Base-by-base conservation (phyloP, 2,113 vertebrate species). In the Catharus bicknelli region DNA sequence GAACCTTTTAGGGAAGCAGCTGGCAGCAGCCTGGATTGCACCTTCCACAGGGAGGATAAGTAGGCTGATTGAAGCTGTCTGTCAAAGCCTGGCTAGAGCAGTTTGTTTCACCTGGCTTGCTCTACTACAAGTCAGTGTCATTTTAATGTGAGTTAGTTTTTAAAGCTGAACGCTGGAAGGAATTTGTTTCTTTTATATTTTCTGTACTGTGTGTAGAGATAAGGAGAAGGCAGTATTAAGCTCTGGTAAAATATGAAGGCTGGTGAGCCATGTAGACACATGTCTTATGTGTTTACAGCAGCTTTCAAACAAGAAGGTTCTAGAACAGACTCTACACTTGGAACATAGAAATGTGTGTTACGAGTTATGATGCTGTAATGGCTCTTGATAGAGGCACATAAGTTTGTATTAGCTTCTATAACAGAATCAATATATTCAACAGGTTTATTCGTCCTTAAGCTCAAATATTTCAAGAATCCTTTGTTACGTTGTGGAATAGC, bases 21-120 rank as follows among this genome's bases (percentile, higher is more conserved):
- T 92, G 92, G 66, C 90, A 90, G 76, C 83, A 89, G 88, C 63
- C 73, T 83, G 87, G 79, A 84, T 97, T 92, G 70, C 26, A 59
- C 40, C 76, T 95, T 95, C 86, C 51, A 57, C 79, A 51, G 9
- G 18, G 79, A 93, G 81, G 80, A 86, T 85, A 63, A 94, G 73
- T 68, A 80, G 85, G 62, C 59, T 90, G 85, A 90, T 61, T 82
- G 90, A 82, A 94, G 36, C 50, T 94, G 85, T 90, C 93, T 90
- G 53, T 90, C 92, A 94, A 82, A 91, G 59, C 84, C 82, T 81
- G 75, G 61, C 78, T 69, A 20, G 72, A 88, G 48, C 63, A 32
- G 29, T 81, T 79, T 79, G 74, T 76, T 94, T 94, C 82, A 93
- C 61, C 40, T 4, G 32, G 50, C 43, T 94, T 72, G 36, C 55